Percentiles rank a stretch among this genome's conserved stretches.
Conservation (phyloP, 2,113 vertebrate species). For the Crocuta crocuta region DNA sequence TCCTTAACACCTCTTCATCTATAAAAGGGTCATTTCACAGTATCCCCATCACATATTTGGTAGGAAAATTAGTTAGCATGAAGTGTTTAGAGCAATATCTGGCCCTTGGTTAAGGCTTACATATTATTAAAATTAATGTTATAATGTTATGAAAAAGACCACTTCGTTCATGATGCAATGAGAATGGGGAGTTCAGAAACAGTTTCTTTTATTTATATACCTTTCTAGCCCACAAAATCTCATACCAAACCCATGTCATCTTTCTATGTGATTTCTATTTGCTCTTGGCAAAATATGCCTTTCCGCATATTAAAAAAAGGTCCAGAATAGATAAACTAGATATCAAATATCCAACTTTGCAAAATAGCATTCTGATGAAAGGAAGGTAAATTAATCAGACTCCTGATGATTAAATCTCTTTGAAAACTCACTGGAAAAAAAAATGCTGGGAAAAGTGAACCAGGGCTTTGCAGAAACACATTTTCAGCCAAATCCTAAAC, state of each 20-base stretch:
- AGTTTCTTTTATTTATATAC: background rate
- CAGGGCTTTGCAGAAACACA: conserved; percentile 6
- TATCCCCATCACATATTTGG: background rate
- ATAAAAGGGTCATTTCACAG: too few species aligned
- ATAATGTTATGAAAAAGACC: background rate
- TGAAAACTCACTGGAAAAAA: conserved; percentile 31
- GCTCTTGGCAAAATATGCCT: conserved; percentile 25
- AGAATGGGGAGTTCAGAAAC: background rate
- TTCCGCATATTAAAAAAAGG: background rate
- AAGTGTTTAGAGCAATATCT: background rate
- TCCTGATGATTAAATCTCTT: conserved; percentile 13
- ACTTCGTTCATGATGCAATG: background rate
- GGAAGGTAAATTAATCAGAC: conserved; percentile 27
- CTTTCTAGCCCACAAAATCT: background rate
- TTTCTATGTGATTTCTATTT: background rate
- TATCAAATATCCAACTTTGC: background rate
- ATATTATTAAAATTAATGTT: background rate
- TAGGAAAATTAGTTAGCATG: background rate
- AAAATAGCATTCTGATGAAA: conserved; percentile 47
- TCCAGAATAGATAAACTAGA: background rate
- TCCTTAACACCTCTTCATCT: background rate
- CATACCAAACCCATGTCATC: background rate
- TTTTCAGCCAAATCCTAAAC: conserved; percentile 5
- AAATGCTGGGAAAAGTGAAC: background rate
- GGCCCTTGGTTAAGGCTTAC: background rate